phyloP scores from a whole-genome alignment of 2,888 invertebrate species.

The Xestia ashworthii region DNA sequence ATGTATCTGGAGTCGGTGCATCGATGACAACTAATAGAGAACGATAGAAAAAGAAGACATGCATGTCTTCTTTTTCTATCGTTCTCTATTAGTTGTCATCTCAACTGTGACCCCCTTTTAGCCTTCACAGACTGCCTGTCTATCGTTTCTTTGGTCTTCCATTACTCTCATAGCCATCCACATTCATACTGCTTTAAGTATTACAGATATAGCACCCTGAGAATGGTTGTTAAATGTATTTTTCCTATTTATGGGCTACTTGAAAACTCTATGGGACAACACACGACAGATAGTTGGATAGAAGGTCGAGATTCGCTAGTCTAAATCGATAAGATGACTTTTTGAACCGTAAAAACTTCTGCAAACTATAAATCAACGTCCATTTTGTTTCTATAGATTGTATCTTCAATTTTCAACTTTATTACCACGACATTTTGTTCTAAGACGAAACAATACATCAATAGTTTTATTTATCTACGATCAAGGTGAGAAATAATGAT shows the following conservation, averaged over 20 bases:
- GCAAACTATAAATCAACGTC: constrained; percentile 42
- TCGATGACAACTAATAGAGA: neutral
- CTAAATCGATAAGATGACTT: constrained; percentile 4
- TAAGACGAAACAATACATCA: constrained; percentile 9
- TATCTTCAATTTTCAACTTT: constrained; percentile 20
- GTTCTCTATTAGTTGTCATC: neutral
- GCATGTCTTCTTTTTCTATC: neutral
- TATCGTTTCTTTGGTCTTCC: too few species aligned
- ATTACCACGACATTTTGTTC: constrained; percentile 10
- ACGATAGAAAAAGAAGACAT: neutral
- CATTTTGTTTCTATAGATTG: constrained; percentile 24
- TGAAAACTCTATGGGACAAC: neutral
- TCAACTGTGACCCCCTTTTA: neutral
- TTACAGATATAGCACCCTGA: neutral
- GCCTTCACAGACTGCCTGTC: neutral
- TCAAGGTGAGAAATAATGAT: constrained; percentile 36
- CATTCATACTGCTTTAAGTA: neutral
- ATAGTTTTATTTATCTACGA: constrained; percentile 5
- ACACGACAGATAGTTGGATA: neutral
- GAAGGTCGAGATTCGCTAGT: neutral
- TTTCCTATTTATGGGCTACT: neutral
- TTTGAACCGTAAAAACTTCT: constrained; percentile 6
- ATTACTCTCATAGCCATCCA: neutral
- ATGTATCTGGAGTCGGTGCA: neutral
- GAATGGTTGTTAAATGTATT: neutral